Percentiles rank a stretch among this genome's conserved stretches.
Conservation (phyloP, 2,113 vertebrate genomes). For the Oncorhynchus mykiss region DNA sequence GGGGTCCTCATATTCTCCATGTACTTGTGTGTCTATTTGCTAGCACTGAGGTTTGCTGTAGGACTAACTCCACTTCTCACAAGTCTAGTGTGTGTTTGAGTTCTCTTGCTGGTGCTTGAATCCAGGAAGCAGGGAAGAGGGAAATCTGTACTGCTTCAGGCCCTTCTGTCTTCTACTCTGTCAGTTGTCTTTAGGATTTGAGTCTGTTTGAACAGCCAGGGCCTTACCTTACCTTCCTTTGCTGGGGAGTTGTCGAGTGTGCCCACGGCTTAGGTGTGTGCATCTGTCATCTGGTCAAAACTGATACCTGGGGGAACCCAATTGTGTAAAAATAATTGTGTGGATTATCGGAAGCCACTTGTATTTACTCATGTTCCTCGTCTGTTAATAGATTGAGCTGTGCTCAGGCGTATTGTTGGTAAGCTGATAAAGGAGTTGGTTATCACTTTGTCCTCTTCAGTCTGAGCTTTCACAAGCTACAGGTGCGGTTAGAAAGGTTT, state of each 20-base stretch:
- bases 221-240: background rate
- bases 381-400: conserved; percentile 22
- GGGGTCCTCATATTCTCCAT: too few relatives aligned
- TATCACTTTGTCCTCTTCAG: background rate
- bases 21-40: too few relatives aligned
- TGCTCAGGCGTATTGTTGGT: conserved; percentile 10
- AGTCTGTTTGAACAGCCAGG: background rate
- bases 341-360: background rate
- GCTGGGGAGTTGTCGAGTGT: background rate
- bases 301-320: background rate
- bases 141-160: background rate
- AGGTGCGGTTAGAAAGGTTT: background rate
- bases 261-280: background rate
- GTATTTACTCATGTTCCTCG: conserved; percentile 2
- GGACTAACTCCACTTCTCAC: background rate
- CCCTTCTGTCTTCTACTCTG: background rate
- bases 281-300: background rate
- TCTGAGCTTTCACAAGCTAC: background rate
- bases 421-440: conserved; percentile 4
- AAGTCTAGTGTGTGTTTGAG: background rate
- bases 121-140: background rate
- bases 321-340: background rate
- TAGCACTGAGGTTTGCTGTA: too few relatives aligned
- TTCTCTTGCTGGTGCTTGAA: background rate
- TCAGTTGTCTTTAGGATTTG: background rate